These are phyloP conservation scores for Onychostoma macrolepis DNA, from an alignment of 2,113 vertebrate species.

Conservation along the genomic window DNA sequence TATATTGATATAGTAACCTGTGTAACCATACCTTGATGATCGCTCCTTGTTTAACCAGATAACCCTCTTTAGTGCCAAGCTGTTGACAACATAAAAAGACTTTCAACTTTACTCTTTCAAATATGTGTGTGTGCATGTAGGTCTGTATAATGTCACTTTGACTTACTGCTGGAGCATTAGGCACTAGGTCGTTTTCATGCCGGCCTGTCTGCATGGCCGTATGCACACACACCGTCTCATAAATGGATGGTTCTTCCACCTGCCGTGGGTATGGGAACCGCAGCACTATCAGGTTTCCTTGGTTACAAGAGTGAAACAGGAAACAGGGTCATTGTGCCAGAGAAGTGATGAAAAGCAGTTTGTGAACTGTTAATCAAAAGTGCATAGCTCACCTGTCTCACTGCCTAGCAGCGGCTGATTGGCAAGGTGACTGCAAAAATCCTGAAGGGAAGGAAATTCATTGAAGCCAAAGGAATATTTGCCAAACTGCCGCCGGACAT, in stretches of 20 bases:
- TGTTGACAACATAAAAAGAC: constrained; percentile 67
- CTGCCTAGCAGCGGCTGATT: constrained; percentile 96
- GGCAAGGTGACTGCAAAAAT: constrained; percentile 91
- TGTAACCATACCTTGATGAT: constrained; percentile 77
- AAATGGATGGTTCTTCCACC: constrained; percentile 95
- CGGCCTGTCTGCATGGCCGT: constrained; percentile 91
- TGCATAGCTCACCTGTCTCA: constrained; percentile 82
- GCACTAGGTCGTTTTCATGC: constrained; percentile 85
- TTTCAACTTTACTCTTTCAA: neutral
- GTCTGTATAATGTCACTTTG: neutral
- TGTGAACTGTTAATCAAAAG: neutral
- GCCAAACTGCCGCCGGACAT: constrained; percentile 78
- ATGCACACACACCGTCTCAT: constrained; percentile 95
- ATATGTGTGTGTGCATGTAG: neutral
- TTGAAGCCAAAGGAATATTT: constrained; percentile 91
- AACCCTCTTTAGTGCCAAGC: constrained; percentile 97
- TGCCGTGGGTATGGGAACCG: constrained; percentile 85
- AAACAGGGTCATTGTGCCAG: neutral
- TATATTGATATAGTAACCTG: neutral
- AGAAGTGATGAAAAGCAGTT: neutral
- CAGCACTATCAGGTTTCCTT: constrained; percentile 76
- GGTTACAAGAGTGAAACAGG: constrained; percentile 25
- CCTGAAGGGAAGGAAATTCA: constrained; percentile 84
- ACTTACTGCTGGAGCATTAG: constrained; percentile 88
- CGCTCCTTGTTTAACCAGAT: constrained; percentile 91